Percentiles rank a stretch among this genome's conserved stretches.
Evolutionary conservation across 2,797 vertebrate species (phyloP).

Genomic region (Choloepus didactylus): DNA sequence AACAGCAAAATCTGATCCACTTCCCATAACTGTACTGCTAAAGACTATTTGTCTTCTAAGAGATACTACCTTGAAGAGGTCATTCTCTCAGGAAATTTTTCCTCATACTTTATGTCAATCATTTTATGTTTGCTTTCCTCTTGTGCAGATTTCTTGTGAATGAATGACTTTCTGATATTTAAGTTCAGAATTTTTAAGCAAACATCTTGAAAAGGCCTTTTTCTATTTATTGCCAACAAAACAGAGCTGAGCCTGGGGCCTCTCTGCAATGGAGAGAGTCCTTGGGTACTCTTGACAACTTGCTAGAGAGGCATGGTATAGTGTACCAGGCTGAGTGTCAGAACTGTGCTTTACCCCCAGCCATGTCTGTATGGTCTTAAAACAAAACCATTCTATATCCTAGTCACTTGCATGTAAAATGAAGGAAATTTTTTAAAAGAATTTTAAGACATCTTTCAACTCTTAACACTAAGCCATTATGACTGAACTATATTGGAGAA

Average conservation of each 20-base stretch:
- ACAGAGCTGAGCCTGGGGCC: not conserved
- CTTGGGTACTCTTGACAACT: not conserved
- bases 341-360: not conserved
- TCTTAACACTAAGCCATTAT: not conserved
- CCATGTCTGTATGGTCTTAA: not conserved
- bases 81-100: not conserved
- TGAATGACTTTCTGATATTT: not conserved
- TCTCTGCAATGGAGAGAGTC: not conserved
- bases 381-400: not conserved
- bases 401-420: not conserved
- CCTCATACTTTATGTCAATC: not conserved
- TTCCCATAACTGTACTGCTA: not conserved
- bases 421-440: not conserved
- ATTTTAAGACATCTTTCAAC: not conserved
- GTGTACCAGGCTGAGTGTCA: not conserved
- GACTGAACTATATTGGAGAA: not conserved
- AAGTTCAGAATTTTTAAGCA: slow-evolving; percentile 3
- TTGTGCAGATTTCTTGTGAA: not conserved
- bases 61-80: not conserved
- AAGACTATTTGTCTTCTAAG: not conserved
- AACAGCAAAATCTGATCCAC: not conserved
- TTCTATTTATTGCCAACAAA: not conserved
- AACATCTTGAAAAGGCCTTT: not conserved
- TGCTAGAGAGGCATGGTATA: not conserved
- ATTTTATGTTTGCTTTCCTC: not conserved